Percentiles rank a stretch among this genome's conserved stretches.
Conservation (phyloP, 2,113 vertebrate species). For the Suncus etruscus region DNA sequence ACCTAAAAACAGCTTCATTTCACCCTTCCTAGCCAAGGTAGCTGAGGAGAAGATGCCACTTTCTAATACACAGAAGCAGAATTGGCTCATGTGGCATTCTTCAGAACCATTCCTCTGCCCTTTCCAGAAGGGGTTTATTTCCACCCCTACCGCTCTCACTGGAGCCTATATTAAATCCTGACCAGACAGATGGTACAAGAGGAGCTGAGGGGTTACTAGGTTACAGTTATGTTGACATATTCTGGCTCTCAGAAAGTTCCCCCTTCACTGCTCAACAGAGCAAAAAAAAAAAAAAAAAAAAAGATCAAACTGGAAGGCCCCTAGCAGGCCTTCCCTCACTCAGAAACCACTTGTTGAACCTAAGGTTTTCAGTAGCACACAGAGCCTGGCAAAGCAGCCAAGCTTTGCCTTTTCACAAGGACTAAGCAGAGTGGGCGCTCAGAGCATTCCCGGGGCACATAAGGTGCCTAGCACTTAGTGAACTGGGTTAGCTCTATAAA, state of each 20-base stretch:
- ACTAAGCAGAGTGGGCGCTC: slow-evolving; percentile 47
- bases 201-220: slow-evolving; percentile 78
- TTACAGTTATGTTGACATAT: slow-evolving; percentile 77
- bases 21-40: slow-evolving; percentile 19
- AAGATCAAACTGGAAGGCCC: slow-evolving; percentile 49
- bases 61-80: slow-evolving; percentile 36
- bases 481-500: slow-evolving; percentile 69
- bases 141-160: slow-evolving; percentile 43
- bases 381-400: slow-evolving; percentile 25
- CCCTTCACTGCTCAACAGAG: slow-evolving; percentile 58
- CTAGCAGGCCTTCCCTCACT: slow-evolving; percentile 9
- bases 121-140: slow-evolving; percentile 53
- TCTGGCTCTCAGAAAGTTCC: slow-evolving; percentile 63
- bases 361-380: slow-evolving; percentile 3
- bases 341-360: slow-evolving; percentile 55
- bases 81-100: background rate
- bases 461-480: slow-evolving; percentile 61
- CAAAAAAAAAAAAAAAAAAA: background rate
- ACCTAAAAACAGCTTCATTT: background rate
- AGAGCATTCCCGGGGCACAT: slow-evolving; percentile 57
- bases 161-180: slow-evolving; percentile 64
- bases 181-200: slow-evolving; percentile 73
- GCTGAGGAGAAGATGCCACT: background rate
- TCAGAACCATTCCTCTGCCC: background rate
- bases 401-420: slow-evolving; percentile 53